Base-by-base conservation (phyloP, 2,888 invertebrate species). In the Gastrophysa polygoni region DNA sequence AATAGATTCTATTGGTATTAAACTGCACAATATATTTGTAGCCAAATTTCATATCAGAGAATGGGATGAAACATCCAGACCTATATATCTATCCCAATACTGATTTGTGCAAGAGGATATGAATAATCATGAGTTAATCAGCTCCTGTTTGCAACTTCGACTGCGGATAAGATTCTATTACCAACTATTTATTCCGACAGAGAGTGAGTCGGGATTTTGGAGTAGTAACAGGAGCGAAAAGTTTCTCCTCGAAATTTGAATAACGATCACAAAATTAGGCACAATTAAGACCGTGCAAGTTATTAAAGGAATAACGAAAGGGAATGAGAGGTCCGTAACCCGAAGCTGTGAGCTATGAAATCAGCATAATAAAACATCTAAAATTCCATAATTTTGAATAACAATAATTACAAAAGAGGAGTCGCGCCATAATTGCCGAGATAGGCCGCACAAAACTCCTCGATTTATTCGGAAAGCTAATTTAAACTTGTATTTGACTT, bases 401-500 rank as follows among this genome's bases (percentile, higher is more conserved):
- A 80, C 81, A 81, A 81, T 81, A 81, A 81, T 81, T 80, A 80
- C 79, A 80, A 80, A 80, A 78, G 78, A 79, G 79, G 78, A 78
- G 79, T 76, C 77, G 78, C 75, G 75, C 75, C 77, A 80, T 81
- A 81, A 81, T 81, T 80, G 81, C 78, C 78, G 78, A 81, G 81
- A 81, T 81, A 80, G 80, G 80, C 81, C 79, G 79, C 80, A 78
- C 80, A 78, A 77, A 80, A 80, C 78, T 80, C 78, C 76, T 77
- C 81, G 81, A 82, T 81, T 81, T 81, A 81, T 81, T 81, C 81
- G 77, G 75, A 78, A 79, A 80, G 80, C 81, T 81, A 82, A 82
- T 82, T 82, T 81, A 81, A 81, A 82, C 78, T 82, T 82, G 81
- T 82, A 81, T 82, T 82, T 82, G 80, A 82, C 81, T 82, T 82